These are phyloP conservation scores for Allacma fusca DNA, from an alignment of 2,888 invertebrate genomes.

Conservation along the genomic window DNA sequence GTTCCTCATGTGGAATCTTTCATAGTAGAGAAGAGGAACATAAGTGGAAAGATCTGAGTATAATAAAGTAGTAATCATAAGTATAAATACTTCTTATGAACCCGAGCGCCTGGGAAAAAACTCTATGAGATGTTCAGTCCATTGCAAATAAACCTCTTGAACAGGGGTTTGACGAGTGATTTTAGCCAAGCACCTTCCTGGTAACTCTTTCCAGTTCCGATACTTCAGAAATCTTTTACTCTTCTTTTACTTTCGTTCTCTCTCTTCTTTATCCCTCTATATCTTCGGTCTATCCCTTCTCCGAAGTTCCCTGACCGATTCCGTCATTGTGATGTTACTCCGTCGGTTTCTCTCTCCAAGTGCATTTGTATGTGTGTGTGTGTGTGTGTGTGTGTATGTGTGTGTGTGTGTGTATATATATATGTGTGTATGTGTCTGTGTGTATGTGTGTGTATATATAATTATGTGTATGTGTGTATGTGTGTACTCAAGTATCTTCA, in stretches of 20 bases:
- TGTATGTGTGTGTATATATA: too few relatives aligned
- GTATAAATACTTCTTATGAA: conserved; percentile 32
- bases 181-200: conserved; percentile 39
- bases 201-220: conserved; percentile 3
- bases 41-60: conserved; percentile 7
- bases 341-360: neutral
- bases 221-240: conserved; percentile 5
- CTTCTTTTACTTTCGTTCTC: neutral
- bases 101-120: conserved; percentile 23
- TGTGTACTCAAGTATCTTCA: neutral
- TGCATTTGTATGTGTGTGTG: neutral
- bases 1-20: too few relatives aligned
- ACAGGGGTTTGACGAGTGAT: conserved; percentile 46
- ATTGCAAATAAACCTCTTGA: conserved; percentile 49
- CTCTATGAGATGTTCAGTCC: conserved; percentile 44
- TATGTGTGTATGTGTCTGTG: too few relatives aligned
- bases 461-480: too few relatives aligned
- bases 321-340: conserved; percentile 9
- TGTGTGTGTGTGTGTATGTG: too few relatives aligned
- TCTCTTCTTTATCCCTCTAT: neutral
- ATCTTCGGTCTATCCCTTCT: neutral
- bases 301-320: conserved; percentile 8
- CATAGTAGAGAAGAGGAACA: neutral
- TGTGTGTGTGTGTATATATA: too few relatives aligned
- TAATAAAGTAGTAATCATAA: conserved; percentile 17